These are phyloP conservation scores for Mesorhabditis sp. DNA, from an alignment of 2,888 invertebrate genomes.

Conservation along the genomic window DNA sequence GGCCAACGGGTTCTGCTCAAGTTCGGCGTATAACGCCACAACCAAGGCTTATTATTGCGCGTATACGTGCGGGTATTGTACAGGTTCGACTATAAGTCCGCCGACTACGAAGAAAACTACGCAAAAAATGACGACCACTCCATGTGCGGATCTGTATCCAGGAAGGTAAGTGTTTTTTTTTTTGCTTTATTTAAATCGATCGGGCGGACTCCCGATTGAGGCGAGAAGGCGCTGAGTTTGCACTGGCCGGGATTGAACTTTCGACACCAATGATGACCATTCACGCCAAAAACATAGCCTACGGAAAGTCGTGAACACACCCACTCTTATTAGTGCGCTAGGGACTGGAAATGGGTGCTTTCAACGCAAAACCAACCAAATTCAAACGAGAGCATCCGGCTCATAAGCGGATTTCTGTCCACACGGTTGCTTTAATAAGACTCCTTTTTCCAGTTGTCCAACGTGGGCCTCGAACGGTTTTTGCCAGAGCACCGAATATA, in stretches of 20 bases:
- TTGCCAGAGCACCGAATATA: background rate
- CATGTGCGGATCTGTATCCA: conserved; percentile 5
- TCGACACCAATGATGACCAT: no score
- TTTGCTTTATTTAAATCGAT: background rate
- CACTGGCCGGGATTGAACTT: no score
- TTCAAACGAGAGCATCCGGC: no score
- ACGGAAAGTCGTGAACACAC: no score
- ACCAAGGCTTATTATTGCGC: conserved; percentile 4
- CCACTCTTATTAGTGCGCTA: no score
- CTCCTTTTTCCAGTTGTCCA: background rate
- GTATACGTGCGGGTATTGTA: background rate
- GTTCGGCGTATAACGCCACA: background rate
- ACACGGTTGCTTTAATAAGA: no score
- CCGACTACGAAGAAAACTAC: background rate
- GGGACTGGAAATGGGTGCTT: no score
- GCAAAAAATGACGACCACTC: background rate
- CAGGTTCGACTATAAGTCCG: background rate
- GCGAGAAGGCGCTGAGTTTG: no score
- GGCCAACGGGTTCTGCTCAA: conserved; percentile 5
- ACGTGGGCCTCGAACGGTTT: conserved; percentile 4
- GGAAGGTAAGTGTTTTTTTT: background rate
- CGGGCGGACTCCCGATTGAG: no score
- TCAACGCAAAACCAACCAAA: no score
- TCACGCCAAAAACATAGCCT: no score
- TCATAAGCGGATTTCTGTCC: no score